A percentile compares a stretch with the other conserved stretches of the same genome.
Evolutionary conservation across 2,888 invertebrate species (phyloP).

Genomic region (Drosophila borborema): DNA sequence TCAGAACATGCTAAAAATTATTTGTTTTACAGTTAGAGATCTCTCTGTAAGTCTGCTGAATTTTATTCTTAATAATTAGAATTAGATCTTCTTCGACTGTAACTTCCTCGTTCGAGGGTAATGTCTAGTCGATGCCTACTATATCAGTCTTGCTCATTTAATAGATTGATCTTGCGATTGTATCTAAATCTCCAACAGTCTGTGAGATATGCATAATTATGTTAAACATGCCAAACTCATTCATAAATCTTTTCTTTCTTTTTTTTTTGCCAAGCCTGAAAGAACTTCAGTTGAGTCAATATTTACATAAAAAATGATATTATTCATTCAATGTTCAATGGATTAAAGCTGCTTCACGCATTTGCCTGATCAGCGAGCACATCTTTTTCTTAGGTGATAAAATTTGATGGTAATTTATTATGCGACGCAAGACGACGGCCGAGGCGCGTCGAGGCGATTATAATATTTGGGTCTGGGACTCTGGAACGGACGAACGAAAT

Average conservation of each 20-base stretch:
- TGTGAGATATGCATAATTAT: conserved; percentile 62
- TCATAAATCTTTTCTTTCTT: conserved; percentile 65
- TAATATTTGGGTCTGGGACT: conserved; percentile 16
- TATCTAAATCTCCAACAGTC: conserved; percentile 34
- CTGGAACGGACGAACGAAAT: conserved; percentile 56
- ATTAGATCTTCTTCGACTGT: not conserved
- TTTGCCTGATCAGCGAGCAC: conserved; percentile 51
- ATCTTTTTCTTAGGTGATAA: conserved; percentile 72
- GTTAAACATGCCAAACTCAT: conserved; percentile 64
- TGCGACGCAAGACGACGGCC: conserved; percentile 21
- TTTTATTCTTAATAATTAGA: too few relatives aligned
- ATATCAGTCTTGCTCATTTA: conserved; percentile 25
- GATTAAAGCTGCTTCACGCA: conserved; percentile 61
- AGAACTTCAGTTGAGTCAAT: conserved; percentile 24
- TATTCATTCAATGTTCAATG: conserved; percentile 59
- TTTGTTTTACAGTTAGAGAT: too few relatives aligned
- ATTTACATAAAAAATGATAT: conserved; percentile 65
- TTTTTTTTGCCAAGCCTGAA: conserved; percentile 26
- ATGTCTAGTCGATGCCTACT: not conserved
- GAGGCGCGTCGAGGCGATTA: conserved; percentile 15
- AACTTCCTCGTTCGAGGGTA: not conserved
- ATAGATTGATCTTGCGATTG: conserved; percentile 48
- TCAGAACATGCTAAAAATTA: too few relatives aligned
- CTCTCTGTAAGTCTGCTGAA: too few relatives aligned
- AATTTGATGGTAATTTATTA: conserved; percentile 72